A percentile compares a stretch with the other conserved stretches of the same genome.
phyloP scores from a whole-genome alignment of 2,797 vertebrate genomes.

The Brotula barbata region DNA sequence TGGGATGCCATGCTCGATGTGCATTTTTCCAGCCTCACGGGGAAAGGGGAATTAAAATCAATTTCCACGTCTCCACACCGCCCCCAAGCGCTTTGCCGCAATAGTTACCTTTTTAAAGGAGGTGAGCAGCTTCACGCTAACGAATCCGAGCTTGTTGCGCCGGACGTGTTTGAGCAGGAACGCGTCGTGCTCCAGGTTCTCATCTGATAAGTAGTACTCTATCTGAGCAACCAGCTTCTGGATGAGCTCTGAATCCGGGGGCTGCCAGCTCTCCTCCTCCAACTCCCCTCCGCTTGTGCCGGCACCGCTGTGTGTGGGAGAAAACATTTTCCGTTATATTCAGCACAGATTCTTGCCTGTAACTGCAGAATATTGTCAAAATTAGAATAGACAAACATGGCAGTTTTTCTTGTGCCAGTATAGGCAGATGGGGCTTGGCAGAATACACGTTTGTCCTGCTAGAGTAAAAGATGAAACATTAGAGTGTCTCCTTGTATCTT shows the following conservation, averaged over 20 bases:
- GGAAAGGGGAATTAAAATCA: not conserved
- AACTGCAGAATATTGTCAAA: conserved; percentile 17
- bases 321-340: conserved; percentile 32
- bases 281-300: conserved; percentile 89
- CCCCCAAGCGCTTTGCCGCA: not conserved
- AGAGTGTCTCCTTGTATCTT: conserved; percentile 14
- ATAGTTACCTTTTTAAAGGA: conserved; percentile 95
- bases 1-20: not conserved
- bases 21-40: not conserved
- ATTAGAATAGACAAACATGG: conserved; percentile 41
- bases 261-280: conserved; percentile 91
- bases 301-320: conserved; percentile 75
- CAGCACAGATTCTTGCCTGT: conserved; percentile 25
- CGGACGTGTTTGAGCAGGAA: conserved; percentile 96
- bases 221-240: conserved; percentile 92
- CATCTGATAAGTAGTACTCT: conserved; percentile 96
- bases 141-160: conserved; percentile 95
- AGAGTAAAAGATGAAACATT: conserved; percentile 1
- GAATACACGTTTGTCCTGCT: conserved; percentile 1
- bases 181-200: conserved; percentile 96
- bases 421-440: conserved; percentile 40
- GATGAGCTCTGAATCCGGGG: conserved; percentile 88
- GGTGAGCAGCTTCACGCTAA: conserved; percentile 97
- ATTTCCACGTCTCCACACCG: not conserved
- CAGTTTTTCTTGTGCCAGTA: conserved; percentile 39